Evolutionary conservation across 2,797 vertebrate species (phyloP).

Genomic region (Sternarchorhynchus goeldii): DNA sequence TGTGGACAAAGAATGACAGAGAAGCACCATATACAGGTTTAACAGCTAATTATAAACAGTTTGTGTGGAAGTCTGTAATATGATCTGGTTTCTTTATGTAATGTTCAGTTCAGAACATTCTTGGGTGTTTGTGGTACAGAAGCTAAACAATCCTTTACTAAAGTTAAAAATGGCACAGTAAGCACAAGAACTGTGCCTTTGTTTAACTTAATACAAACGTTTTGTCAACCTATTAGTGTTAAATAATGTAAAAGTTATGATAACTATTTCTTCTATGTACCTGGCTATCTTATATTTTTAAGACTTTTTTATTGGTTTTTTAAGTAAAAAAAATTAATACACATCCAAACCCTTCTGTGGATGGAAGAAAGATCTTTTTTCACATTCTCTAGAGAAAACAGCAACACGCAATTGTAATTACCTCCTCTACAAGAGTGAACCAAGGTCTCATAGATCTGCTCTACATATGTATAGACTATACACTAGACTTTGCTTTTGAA

Average conservation of each 20-base stretch:
- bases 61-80: neutral
- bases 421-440: no score
- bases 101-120: neutral
- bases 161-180: neutral
- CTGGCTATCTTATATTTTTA: neutral
- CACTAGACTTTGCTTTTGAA: neutral
- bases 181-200: neutral
- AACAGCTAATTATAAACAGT: constrained; percentile 13
- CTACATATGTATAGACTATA: no score
- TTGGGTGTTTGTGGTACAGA: neutral
- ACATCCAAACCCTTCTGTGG: neutral
- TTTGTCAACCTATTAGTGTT: neutral
- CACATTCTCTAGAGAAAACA: neutral
- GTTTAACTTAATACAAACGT: neutral
- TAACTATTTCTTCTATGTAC: neutral
- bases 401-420: no score
- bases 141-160: neutral
- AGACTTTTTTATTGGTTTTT: neutral
- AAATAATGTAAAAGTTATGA: neutral
- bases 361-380: neutral
- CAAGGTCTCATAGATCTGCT: no score
- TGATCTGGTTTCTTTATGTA: constrained; percentile 28
- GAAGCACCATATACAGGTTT: constrained; percentile 35
- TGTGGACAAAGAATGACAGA: neutral
- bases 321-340: neutral